These are phyloP conservation scores for Rafetus swinhoei DNA, from an alignment of 2,113 vertebrate genomes.

Conservation along the genomic window DNA sequence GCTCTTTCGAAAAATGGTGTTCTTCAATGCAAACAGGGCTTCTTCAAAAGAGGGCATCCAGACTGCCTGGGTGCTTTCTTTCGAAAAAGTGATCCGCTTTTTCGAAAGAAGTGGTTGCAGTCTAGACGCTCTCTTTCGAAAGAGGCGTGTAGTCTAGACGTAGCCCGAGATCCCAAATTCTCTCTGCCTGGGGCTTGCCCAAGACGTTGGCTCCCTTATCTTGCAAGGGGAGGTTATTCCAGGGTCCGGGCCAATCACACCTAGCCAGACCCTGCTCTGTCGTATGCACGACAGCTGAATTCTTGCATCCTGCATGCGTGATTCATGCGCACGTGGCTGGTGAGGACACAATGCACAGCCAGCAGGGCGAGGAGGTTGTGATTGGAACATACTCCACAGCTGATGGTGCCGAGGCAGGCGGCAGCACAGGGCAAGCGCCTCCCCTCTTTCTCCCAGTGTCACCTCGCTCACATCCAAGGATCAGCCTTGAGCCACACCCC, in stretches of 20 bases:
- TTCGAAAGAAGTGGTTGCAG: no score
- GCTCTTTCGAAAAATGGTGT: no score
- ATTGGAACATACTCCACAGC: not conserved
- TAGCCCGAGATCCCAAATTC: not conserved
- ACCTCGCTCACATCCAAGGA: not conserved
- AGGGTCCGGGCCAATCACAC: no score
- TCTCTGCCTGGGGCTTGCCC: not conserved
- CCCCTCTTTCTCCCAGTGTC: not conserved
- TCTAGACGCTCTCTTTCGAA: no score
- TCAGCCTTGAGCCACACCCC: not conserved
- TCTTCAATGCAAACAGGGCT: no score
- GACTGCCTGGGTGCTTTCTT: no score
- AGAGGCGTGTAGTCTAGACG: no score
- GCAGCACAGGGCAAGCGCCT: not conserved
- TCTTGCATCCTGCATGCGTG: not conserved
- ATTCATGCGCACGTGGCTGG: not conserved
- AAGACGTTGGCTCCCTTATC: not conserved
- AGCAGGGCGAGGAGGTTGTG: not conserved
- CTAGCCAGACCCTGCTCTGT: not conserved
- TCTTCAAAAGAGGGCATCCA: no score
- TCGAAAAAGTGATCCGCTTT: no score
- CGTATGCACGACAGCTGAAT: not conserved
- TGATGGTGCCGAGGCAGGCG: no score
- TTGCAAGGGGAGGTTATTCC: not conserved
- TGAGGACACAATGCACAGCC: no score